Evolutionary conservation across 2,888 invertebrate genomes (phyloP).

Genomic region (Pterostichus niger): DNA sequence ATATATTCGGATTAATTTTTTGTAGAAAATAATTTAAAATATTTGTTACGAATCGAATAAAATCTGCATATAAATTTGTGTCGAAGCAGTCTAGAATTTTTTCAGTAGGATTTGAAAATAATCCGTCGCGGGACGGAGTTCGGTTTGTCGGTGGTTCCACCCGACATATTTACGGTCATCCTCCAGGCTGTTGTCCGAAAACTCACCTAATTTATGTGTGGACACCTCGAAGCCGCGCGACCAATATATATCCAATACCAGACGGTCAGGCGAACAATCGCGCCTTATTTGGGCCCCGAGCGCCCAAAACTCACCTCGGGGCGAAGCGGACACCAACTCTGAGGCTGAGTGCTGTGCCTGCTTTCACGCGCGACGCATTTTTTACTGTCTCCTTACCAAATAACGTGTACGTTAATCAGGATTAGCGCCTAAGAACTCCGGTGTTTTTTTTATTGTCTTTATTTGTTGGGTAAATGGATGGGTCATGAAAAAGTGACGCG

Average conservation of each 20-base stretch:
- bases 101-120: constrained; percentile 49
- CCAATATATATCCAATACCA: constrained; percentile 57
- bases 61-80: constrained; percentile 47
- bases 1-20: constrained; percentile 37
- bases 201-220: constrained; percentile 75
- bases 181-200: constrained; percentile 72
- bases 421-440: constrained; percentile 55
- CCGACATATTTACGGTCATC: constrained; percentile 75
- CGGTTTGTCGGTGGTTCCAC: constrained; percentile 26
- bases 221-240: constrained; percentile 72
- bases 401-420: constrained; percentile 60
- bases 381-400: constrained; percentile 63
- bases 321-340: background rate
- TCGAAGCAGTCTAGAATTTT: constrained; percentile 28
- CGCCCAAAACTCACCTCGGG: constrained; percentile 29
- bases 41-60: constrained; percentile 44
- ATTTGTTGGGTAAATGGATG: constrained; percentile 49
- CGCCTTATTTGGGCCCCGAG: constrained; percentile 58
- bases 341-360: background rate
- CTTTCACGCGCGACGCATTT: constrained; percentile 16
- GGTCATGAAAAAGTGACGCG: constrained; percentile 57
- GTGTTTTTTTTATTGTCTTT: constrained; percentile 53
- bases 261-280: constrained; percentile 53
- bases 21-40: constrained; percentile 38
- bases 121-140: background rate